These are phyloP conservation scores for Bubo scandiacus DNA, from an alignment of 2,113 vertebrate genomes.

Conservation along the genomic window DNA sequence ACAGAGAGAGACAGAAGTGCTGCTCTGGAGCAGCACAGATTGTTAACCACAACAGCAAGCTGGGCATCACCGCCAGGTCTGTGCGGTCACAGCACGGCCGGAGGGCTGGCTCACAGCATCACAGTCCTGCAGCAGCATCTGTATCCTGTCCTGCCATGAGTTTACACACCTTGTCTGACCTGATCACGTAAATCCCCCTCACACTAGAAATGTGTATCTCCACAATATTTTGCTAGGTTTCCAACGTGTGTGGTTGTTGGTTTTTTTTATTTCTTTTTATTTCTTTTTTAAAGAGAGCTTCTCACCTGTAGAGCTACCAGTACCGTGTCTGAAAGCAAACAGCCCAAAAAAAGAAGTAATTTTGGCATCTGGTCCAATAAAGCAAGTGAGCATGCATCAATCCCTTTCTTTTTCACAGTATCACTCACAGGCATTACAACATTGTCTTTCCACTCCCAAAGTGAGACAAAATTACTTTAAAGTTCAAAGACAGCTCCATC, in stretches of 20 bases:
- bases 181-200: background rate
- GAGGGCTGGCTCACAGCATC: background rate
- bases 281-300: background rate
- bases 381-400: background rate
- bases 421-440: background rate
- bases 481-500: background rate
- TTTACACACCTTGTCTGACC: background rate
- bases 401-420: background rate
- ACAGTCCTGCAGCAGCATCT: background rate
- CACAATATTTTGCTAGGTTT: background rate
- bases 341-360: background rate
- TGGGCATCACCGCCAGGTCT: background rate
- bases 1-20: rapidly evolving
- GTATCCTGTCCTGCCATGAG: rapidly evolving
- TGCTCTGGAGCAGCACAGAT: background rate
- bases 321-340: background rate
- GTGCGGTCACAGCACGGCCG: background rate
- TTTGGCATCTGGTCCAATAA: background rate
- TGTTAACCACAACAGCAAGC: background rate
- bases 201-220: background rate
- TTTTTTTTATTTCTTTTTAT: background rate
- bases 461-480: background rate
- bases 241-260: background rate
- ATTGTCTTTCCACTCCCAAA: background rate
- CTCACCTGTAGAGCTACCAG: background rate